Base-by-base conservation (phyloP, 2,888 invertebrate genomes). In the Portevinia maculata region DNA sequence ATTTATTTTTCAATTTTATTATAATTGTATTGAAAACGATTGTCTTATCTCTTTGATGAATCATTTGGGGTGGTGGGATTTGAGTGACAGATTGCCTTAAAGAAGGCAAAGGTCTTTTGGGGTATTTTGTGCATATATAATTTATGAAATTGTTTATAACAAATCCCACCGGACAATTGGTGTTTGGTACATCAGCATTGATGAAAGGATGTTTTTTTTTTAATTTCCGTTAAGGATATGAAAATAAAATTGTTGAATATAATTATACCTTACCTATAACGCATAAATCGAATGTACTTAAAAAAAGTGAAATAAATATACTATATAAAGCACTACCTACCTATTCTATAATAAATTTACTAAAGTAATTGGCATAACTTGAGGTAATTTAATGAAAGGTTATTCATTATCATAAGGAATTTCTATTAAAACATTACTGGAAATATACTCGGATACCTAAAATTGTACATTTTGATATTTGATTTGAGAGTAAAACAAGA, bases 161-260 rank as follows among this genome's bases (percentile, higher is more conserved):
- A 81, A 81, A 81, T 81, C 81, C 81, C 81, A 81, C 76, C 81
- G 81, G 81, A 70, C 69, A 76, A 70, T 76, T 70, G 70, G 39
- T 52, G 30, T 28, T 65, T 76, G 57, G 52, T 41, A 41, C 76
- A 70, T 70, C 81, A 57, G 13, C 9, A 11, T 3, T 52, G 81
- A 76, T 76, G 81, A 76, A 71, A 34, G 81, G 81, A 70, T 15
- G 11, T 2, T 21, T 65, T 44, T 52, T 15, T 48, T 55, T 37
- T 19, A 7, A 1, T 28, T 13, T 75, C 79, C 79, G 74, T 75
- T 11, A 17, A 75, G 79, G 79, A 75, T 5, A 50, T 64, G n/a
- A 3, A 50, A 37, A 60, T 34, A 17, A 8, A 30, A 34, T 9
- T 30, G 28, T 24, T 28, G 13, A 41, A 13, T 6, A 28, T 19